Conservation (phyloP, 2,888 invertebrate species). For the Euplagia quadripunctaria region DNA sequence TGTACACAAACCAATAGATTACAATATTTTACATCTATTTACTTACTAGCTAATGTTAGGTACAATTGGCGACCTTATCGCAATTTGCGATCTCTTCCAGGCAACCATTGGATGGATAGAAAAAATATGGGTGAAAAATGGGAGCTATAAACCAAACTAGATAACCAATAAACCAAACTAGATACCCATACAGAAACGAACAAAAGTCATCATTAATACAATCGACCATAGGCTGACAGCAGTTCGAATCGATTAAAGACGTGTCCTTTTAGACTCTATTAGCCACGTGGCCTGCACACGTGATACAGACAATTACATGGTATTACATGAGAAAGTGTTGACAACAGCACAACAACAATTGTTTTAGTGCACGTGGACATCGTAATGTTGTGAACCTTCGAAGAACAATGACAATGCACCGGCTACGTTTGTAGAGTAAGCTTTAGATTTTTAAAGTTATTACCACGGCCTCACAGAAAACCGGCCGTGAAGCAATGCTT, state of each 20-base stretch:
- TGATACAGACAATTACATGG: slow-evolving; percentile 28
- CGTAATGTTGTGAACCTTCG: slow-evolving; percentile 23
- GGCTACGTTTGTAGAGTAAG: not conserved
- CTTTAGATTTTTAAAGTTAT: too few species aligned
- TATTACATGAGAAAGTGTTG: slow-evolving; percentile 35
- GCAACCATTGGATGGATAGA: too few species aligned
- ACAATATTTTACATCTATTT: too few species aligned
- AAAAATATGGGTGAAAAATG: too few species aligned
- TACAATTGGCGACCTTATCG: too few species aligned
- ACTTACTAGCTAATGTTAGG: too few species aligned
- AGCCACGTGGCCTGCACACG: slow-evolving; percentile 25
- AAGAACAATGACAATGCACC: not conserved
- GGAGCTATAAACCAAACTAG: too few species aligned
- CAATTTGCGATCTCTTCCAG: too few species aligned
- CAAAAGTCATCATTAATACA: not conserved
- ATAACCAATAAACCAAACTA: too few species aligned
- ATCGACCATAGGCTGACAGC: not conserved
- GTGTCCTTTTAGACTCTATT: slow-evolving; percentile 5
- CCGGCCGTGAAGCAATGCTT: too few species aligned
- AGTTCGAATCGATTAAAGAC: slow-evolving; percentile 18
- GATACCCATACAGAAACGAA: not conserved
- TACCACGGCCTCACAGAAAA: too few species aligned
- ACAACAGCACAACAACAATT: slow-evolving; percentile 16
- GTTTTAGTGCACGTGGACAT: slow-evolving; percentile 24
- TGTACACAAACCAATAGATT: too few species aligned